Evolutionary conservation across 2,113 vertebrate species (phyloP), one percentile per base, ranked within the genome.

Genomic region (Amblyopsis rosae): DNA sequence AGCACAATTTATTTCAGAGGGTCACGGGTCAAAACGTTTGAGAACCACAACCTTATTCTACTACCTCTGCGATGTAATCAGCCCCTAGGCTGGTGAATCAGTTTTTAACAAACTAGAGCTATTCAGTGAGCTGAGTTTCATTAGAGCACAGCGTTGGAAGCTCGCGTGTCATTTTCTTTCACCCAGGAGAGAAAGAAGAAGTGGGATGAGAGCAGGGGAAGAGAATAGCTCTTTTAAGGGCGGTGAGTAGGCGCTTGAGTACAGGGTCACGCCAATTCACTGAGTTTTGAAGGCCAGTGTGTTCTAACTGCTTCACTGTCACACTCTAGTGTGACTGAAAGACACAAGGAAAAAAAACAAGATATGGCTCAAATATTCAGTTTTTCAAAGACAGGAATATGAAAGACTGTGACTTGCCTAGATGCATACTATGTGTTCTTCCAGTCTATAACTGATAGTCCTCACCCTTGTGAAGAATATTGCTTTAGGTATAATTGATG

Each of bases 231-330:
- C 4, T 68, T 61, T 61, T 72, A 16, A 66, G 45, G 51, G 9
- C 16, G 60, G 48, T 73, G 75, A 75, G 82, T 77, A 83, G 77
- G 72, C 79, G 70, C 77, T 75, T 32, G n/a, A 67, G 26, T 74
- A 75, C 69, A 83, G 80, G 65, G 69, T 73, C 66, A 65, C 50
- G 76, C 70, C 56, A 70, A 71, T 79, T 72, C 59, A 67, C 62
- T 81, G 68, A 58, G 53, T 57, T 69, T 69, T 78, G 68, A 56
- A 81, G 72, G 76, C 56, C 67, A 51, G 61, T 67, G 70, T 73
- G 69, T 50, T 84, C 67, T n/a, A 9, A 57, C 45, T 69, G 15
- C 1, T 12, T 26, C 10, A 45, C 16, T 61, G 19, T 35, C 4
- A 35, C 12, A 48, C 15, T 11, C 32, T 17, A 33, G 48, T 56